A percentile compares a stretch with the other conserved stretches of the same genome.
phyloP scores from a whole-genome alignment of 2,113 vertebrate species.

The pig (Sus scrofa) region T2T-Sscrofa CM000829.6:54769001-54769500 shows the following conservation, averaged over 20 bases:
- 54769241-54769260: not conserved
- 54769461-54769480: not conserved
- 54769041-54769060: not conserved
- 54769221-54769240: not conserved
- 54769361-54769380: not conserved
- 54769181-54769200: not conserved
- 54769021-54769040: not conserved
- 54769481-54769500: not conserved
- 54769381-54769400: not conserved
- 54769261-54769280: not conserved
- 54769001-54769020: not conserved
- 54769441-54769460: not conserved
- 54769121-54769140: not conserved
- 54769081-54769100: not conserved
- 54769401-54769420: not conserved
- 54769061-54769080: not conserved
- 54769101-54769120: not conserved
- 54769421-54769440: not conserved
- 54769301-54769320: not conserved
- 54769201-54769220: not conserved
- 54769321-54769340: not conserved
- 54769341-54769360: not conserved
- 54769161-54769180: not conserved
- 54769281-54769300: not conserved
- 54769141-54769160: not conserved